A percentile compares a stretch with the other conserved stretches of the same genome.
phyloP scores from a whole-genome alignment of 2,888 invertebrate species.

The Diaperis boleti region DNA sequence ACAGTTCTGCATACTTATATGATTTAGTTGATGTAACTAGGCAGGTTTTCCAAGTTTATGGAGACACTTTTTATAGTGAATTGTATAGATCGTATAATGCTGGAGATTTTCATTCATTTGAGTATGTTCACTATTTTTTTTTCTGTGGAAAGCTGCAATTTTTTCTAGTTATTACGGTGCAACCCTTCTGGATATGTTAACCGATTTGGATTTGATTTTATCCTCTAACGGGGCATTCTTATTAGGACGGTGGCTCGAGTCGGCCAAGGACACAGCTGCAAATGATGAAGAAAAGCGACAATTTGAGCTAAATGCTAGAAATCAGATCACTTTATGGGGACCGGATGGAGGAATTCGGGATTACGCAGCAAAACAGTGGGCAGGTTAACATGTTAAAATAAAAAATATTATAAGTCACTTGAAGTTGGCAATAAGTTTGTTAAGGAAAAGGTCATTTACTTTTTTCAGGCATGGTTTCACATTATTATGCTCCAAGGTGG shows the following conservation, averaged over 20 bases:
- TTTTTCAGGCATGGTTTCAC: slow-evolving; percentile 69
- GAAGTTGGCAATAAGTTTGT: too few species aligned
- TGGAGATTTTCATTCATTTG: slow-evolving; percentile 60
- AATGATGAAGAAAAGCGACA: slow-evolving; percentile 67
- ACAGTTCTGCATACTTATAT: slow-evolving; percentile 72
- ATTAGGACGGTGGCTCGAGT: slow-evolving; percentile 78
- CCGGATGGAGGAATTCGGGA: slow-evolving; percentile 90
- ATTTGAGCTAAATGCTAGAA: slow-evolving; percentile 85
- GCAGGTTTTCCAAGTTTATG: slow-evolving; percentile 83
- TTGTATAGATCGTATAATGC: slow-evolving; percentile 61
- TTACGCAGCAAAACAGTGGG: slow-evolving; percentile 95
- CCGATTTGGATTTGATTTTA: slow-evolving; percentile 76
- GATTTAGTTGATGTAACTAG: slow-evolving; percentile 90
- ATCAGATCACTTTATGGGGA: slow-evolving; percentile 96
- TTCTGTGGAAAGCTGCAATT: too few species aligned
- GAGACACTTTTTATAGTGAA: slow-evolving; percentile 76
- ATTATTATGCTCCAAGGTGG: slow-evolving; percentile 87
- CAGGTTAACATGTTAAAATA: slow-evolving; percentile 71
- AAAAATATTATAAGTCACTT: too few species aligned
- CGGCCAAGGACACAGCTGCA: slow-evolving; percentile 71
- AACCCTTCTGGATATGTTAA: slow-evolving; percentile 69
- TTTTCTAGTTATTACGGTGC: slow-evolving; percentile 43
- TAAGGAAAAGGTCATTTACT: too few species aligned
- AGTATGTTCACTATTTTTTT: too few species aligned
- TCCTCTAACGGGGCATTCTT: slow-evolving; percentile 75